phyloP scores from a whole-genome alignment of 2,888 invertebrate genomes.

The Chironomus tentans region DNA sequence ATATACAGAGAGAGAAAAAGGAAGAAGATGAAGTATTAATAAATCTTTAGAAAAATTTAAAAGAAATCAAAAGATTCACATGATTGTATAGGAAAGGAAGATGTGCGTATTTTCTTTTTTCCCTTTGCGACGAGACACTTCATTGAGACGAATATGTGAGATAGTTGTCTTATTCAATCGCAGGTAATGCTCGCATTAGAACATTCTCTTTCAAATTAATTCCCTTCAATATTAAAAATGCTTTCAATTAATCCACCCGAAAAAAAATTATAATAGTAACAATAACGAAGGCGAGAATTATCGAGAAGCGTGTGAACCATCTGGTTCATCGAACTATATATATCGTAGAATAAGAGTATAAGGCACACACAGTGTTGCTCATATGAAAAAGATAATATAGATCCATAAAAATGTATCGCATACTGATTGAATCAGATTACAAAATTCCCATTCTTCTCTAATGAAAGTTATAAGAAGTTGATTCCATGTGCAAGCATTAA shows the following conservation, averaged over 20 bases:
- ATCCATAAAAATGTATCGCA: background rate
- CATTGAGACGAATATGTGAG: too few relatives aligned
- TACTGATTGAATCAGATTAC: conserved; percentile 17
- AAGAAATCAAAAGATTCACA: conserved; percentile 16
- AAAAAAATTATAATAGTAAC: background rate
- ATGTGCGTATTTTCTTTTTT: background rate
- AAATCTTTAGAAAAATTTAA: background rate
- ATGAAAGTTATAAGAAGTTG: background rate
- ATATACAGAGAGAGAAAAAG: too few relatives aligned
- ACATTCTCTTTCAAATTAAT: background rate
- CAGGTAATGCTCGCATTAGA: background rate
- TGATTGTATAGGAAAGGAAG: conserved; percentile 7
- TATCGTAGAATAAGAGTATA: background rate
- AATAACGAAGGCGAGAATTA: background rate
- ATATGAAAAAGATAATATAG: background rate
- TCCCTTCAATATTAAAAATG: background rate
- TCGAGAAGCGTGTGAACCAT: conserved; percentile 17
- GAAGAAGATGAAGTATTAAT: background rate
- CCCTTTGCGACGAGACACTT: background rate
- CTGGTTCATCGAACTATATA: conserved; percentile 6
- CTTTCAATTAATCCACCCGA: conserved; percentile 1
- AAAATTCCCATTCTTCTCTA: background rate
- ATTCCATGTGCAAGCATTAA: background rate
- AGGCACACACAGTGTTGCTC: background rate
- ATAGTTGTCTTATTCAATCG: background rate